These are phyloP conservation scores for Aegithalos caudatus DNA, from an alignment of 2,113 vertebrate species.

Conservation along the genomic window DNA sequence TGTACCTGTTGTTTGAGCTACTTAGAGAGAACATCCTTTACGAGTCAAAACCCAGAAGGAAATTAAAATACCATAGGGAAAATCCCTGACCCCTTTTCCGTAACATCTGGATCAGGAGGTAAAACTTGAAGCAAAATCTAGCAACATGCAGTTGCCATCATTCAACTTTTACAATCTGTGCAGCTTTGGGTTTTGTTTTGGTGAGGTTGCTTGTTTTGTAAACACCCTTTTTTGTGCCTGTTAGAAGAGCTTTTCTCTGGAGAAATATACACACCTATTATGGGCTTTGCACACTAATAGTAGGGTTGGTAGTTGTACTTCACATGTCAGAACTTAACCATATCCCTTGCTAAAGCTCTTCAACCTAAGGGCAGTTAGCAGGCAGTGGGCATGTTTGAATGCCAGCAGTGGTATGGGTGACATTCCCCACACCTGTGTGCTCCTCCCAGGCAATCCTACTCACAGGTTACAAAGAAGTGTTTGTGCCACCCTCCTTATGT, in stretches of 20 bases:
- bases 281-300: background rate
- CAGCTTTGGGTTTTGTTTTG: background rate
- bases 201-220: background rate
- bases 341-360: background rate
- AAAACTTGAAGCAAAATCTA: background rate
- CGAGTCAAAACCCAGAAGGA: background rate
- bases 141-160: background rate
- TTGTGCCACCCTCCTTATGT: background rate
- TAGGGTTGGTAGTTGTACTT: background rate
- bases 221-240: background rate
- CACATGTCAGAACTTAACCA: background rate
- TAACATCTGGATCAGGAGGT: background rate
- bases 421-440: background rate
- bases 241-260: background rate
- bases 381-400: background rate
- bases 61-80: background rate
- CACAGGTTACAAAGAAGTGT: background rate
- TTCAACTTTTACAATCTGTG: background rate
- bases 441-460: background rate
- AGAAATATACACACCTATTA: background rate
- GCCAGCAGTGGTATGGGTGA: background rate
- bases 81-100: background rate
- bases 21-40: background rate
- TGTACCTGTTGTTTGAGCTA: background rate
- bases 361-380: background rate